phyloP scores from a whole-genome alignment of 2,113 vertebrate species.

The Crotalus helleri region DNA sequence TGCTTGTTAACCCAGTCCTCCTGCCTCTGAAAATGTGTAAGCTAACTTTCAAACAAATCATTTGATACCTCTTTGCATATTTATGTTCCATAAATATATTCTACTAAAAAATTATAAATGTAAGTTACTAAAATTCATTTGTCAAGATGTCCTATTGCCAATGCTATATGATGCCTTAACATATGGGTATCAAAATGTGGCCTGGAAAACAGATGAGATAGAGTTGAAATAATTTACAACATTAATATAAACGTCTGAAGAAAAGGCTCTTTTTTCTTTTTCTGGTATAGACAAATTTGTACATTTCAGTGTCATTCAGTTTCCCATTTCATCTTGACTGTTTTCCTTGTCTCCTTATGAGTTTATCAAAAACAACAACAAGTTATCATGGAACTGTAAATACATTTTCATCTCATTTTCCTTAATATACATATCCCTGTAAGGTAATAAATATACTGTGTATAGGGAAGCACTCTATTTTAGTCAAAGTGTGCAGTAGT shows the following conservation, averaged over 20 bases:
- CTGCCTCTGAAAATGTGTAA: background rate
- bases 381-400: background rate
- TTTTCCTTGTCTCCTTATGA: background rate
- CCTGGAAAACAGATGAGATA: background rate
- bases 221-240: background rate
- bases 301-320: background rate
- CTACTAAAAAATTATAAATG: background rate
- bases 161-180: background rate
- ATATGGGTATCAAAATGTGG: background rate
- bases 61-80: background rate
- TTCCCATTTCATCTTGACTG: background rate
- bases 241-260: background rate
- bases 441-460: background rate
- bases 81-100: background rate
- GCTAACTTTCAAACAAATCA: background rate
- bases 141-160: background rate
- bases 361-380: background rate
- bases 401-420: background rate
- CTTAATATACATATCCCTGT: background rate
- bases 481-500: background rate
- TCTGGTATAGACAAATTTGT: background rate
- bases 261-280: background rate
- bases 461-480: background rate
- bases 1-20: background rate
- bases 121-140: background rate